A percentile compares a stretch with the other conserved stretches of the same genome.
Conservation (phyloP, 2,888 invertebrate species). For the Drosophila kambysellisi region DNA sequence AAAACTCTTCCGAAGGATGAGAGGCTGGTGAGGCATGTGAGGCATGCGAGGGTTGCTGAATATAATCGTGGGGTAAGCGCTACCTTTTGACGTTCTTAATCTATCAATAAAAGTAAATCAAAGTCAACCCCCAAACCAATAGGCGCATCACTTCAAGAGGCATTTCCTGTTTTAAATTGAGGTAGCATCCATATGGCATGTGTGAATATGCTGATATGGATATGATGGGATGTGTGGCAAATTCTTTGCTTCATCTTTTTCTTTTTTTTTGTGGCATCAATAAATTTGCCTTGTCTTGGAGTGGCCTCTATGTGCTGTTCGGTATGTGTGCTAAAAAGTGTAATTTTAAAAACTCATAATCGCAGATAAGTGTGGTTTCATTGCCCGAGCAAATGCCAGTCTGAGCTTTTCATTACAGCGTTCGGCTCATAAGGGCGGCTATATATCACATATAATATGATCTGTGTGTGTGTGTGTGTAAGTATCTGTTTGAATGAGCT, state of each 20-base stretch:
- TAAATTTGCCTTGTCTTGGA: constrained; percentile 64
- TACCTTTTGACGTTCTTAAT: constrained; percentile 79
- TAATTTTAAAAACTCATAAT: constrained; percentile 83
- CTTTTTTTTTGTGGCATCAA: constrained; percentile 38
- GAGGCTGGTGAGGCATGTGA: constrained; percentile 14
- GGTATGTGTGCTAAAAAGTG: constrained; percentile 74
- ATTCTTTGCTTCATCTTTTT: constrained; percentile 52
- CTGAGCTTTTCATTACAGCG: constrained; percentile 81
- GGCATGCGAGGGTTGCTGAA: constrained; percentile 28
- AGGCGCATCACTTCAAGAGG: constrained; percentile 73
- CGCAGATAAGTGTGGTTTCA: constrained; percentile 83
- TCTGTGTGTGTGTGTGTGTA: constrained; percentile 26
- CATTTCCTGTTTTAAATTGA: constrained; percentile 84
- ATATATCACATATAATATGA: constrained; percentile 43
- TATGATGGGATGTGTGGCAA: constrained; percentile 57
- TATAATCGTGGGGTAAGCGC: constrained; percentile 55
- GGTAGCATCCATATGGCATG: constrained; percentile 64
- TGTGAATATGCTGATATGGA: constrained; percentile 60
- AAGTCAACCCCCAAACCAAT: constrained; percentile 70
- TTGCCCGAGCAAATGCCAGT: constrained; percentile 65
- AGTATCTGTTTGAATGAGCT: constrained; percentile 34
- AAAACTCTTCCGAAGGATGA: constrained; percentile 41
- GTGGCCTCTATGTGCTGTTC: constrained; percentile 41
- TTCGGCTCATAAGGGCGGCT: constrained; percentile 39
- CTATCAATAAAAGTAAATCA: constrained; percentile 83